phyloP scores from a whole-genome alignment of 2,888 invertebrate species.

The Xylota sylvarum region DNA sequence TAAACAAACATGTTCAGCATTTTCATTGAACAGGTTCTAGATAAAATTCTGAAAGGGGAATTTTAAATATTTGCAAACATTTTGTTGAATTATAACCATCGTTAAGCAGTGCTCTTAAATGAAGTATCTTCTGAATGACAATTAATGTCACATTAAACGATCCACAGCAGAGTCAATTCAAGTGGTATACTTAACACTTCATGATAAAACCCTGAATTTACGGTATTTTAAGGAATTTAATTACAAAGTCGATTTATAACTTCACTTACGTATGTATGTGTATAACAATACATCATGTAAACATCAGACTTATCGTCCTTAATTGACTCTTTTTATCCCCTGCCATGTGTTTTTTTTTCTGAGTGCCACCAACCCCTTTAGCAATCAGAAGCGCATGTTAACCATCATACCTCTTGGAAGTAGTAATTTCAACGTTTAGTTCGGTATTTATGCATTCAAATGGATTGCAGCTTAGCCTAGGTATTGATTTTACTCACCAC shows the following conservation, averaged over 20 bases:
- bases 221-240: neutral
- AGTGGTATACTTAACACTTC: neutral
- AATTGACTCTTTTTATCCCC: conserved; percentile 1
- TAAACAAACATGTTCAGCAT: neutral
- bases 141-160: conserved; percentile 13
- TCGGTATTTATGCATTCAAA: neutral
- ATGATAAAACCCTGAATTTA: conserved; percentile 1
- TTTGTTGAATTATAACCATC: neutral
- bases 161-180: neutral
- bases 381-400: conserved; percentile 10
- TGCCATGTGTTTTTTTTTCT: neutral
- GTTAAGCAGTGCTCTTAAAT: neutral
- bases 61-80: conserved; percentile 3
- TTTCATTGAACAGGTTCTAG: neutral
- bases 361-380: neutral
- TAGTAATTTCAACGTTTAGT: neutral
- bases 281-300: neutral
- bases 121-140: neutral
- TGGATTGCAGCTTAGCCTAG: neutral
- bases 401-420: neutral
- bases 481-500: neutral
- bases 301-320: neutral
- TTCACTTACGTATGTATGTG: neutral
- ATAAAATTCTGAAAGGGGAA: neutral
- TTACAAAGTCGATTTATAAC: neutral